Conservation (phyloP, 2,888 invertebrate genomes). For the Mythimna impura region DNA sequence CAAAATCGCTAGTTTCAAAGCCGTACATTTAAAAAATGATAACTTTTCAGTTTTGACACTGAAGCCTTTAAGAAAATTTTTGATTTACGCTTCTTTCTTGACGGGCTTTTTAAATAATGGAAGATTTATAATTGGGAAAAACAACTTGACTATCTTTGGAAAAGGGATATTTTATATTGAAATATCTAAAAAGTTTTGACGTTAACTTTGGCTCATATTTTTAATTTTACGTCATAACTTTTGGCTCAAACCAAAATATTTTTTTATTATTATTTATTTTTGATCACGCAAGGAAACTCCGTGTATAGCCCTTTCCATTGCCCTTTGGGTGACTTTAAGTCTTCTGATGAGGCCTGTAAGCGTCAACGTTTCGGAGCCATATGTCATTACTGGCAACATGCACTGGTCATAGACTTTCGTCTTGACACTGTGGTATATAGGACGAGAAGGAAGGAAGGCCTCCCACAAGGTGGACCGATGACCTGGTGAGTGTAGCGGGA, state of each 20-base stretch:
- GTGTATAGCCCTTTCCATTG: no score
- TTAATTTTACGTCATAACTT: slow-evolving; percentile 44
- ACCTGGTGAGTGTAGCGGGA: no score
- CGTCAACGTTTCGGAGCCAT: no score
- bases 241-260: slow-evolving; percentile 13
- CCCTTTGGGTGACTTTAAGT: no score
- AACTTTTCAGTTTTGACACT: slow-evolving; percentile 75
- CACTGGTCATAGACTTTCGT: no score
- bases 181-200: slow-evolving; percentile 48
- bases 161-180: slow-evolving; percentile 47
- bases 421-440: no score
- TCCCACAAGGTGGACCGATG: no score
- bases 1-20: slow-evolving; percentile 71
- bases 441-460: no score
- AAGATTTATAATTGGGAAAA: slow-evolving; percentile 71
- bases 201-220: slow-evolving; percentile 55
- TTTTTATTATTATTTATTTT: slow-evolving; percentile 6
- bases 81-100: slow-evolving; percentile 66
- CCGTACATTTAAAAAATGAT: slow-evolving; percentile 61
- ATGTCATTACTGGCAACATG: no score
- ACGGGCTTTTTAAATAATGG: slow-evolving; percentile 76
- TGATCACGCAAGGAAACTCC: no score
- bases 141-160: slow-evolving; percentile 60
- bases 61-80: slow-evolving; percentile 64
- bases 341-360: no score